Conservation (phyloP, 2,888 invertebrate genomes). For the Caenorhabditis plicata region DNA sequence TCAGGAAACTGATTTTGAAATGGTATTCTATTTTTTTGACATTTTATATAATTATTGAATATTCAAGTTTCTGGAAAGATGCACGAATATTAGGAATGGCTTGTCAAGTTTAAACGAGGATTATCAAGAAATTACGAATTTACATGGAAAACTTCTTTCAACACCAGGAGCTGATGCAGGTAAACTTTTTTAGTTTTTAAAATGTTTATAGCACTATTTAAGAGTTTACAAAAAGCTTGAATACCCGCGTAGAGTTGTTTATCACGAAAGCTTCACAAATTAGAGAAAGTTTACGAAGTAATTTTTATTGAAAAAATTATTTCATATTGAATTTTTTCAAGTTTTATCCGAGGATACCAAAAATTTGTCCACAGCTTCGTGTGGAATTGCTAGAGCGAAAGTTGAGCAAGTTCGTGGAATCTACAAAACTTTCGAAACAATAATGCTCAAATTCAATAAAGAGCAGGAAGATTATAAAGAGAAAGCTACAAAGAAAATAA, state of each 20-base stretch:
- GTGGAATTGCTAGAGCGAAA: slow-evolving; percentile 22
- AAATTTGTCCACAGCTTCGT: slow-evolving; percentile 6
- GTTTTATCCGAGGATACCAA: slow-evolving; percentile 22
- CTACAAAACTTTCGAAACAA: slow-evolving; percentile 21
- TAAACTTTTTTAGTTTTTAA: neutral
- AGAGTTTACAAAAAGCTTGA: too few species aligned
- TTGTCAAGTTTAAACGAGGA: slow-evolving; percentile 22
- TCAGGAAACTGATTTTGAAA: slow-evolving; percentile 24
- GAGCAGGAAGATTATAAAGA: slow-evolving; percentile 40
- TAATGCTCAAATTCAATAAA: slow-evolving; percentile 30
- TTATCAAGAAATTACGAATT: slow-evolving; percentile 14
- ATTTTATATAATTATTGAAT: neutral
- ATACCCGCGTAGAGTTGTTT: slow-evolving; percentile 16
- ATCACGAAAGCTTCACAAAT: slow-evolving; percentile 16
- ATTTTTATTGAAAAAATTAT: neutral
- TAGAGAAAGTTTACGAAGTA: slow-evolving; percentile 16
- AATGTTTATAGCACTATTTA: too few species aligned
- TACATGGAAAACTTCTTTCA: slow-evolving; percentile 18
- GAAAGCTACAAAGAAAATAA: slow-evolving; percentile 31
- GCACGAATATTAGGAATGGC: slow-evolving; percentile 14
- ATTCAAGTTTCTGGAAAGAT: slow-evolving; percentile 26
- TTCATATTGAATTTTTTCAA: slow-evolving; percentile 3
- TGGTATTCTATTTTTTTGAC: slow-evolving; percentile 8
- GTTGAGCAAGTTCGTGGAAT: slow-evolving; percentile 24
- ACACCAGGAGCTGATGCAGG: slow-evolving; percentile 32